Percentiles rank a stretch among this genome's conserved stretches.
phyloP scores from a whole-genome alignment of 2,888 invertebrate genomes.

The Mesochorus sp. region DNA sequence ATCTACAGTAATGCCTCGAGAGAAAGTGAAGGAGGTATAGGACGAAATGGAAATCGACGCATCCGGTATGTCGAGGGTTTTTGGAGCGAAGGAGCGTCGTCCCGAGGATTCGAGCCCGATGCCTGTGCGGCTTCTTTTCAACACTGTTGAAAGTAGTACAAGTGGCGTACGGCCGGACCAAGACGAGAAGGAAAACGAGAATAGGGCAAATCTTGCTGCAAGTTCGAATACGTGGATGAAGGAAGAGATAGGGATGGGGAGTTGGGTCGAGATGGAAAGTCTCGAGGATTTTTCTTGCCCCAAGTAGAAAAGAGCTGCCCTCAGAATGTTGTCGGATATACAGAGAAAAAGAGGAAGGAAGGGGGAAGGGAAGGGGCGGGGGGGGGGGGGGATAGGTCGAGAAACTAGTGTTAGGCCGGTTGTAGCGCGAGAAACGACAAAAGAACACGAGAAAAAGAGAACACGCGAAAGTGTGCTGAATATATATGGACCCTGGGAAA shows the following conservation, averaged over 20 bases:
- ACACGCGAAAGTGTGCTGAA: not conserved
- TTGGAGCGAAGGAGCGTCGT: slow-evolving; percentile 41
- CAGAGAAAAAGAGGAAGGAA: slow-evolving; percentile 14
- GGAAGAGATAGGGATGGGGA: not conserved
- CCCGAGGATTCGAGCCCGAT: slow-evolving; percentile 34
- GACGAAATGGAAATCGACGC: slow-evolving; percentile 71
- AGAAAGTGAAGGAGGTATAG: slow-evolving; percentile 62
- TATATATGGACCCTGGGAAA: not conserved
- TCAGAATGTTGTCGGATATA: slow-evolving; percentile 12
- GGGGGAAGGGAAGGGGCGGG: too few relatives aligned
- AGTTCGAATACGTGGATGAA: slow-evolving; percentile 28
- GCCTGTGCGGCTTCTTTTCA: slow-evolving; percentile 46
- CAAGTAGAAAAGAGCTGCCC: slow-evolving; percentile 32
- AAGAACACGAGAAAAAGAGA: not conserved
- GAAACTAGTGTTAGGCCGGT: not conserved
- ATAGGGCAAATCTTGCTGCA: slow-evolving; percentile 57
- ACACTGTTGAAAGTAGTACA: slow-evolving; percentile 35
- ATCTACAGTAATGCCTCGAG: slow-evolving; percentile 3
- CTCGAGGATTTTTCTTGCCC: slow-evolving; percentile 51
- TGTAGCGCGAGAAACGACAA: not conserved
- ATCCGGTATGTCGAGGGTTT: slow-evolving; percentile 56
- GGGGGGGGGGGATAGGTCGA: too few relatives aligned
- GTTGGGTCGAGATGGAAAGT: slow-evolving; percentile 42
- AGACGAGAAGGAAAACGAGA: slow-evolving; percentile 10
- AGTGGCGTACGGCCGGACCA: slow-evolving; percentile 19